phyloP scores from a whole-genome alignment of 2,888 invertebrate species.

The Agonum fuliginosum region DNA sequence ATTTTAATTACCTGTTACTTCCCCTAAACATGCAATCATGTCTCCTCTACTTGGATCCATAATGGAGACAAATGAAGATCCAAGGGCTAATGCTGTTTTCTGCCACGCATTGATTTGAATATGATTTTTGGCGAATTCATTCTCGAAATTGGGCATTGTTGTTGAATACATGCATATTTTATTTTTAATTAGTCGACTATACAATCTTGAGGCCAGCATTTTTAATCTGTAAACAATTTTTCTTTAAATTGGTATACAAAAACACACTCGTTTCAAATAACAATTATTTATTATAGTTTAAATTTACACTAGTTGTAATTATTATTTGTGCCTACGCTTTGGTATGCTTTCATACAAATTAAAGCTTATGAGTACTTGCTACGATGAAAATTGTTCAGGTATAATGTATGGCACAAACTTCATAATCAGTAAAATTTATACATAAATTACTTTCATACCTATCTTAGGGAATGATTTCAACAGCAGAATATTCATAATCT shows the following conservation, averaged over 20 bases:
- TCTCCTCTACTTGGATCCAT: constrained; percentile 89
- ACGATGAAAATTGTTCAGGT: constrained; percentile 13
- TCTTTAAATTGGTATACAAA: not conserved
- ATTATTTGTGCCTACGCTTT: constrained; percentile 51
- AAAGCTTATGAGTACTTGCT: constrained; percentile 34
- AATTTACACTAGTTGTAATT: constrained; percentile 45
- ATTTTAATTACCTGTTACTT: constrained; percentile 82
- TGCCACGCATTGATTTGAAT: constrained; percentile 83
- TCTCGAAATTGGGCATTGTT: constrained; percentile 66
- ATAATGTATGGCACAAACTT: constrained; percentile 43
- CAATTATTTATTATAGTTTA: constrained; percentile 46
- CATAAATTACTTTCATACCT: constrained; percentile 4
- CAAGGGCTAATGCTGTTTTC: constrained; percentile 84
- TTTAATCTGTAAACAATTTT: constrained; percentile 33
- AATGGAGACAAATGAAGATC: constrained; percentile 90
- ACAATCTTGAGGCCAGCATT: constrained; percentile 2
- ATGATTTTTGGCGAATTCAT: constrained; percentile 79
- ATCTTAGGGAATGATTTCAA: no score
- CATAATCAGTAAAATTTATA: not conserved
- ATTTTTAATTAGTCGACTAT: not conserved
- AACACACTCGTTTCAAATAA: constrained; percentile 1
- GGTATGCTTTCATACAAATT: constrained; percentile 52
- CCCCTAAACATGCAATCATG: constrained; percentile 96
- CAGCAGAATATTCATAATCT: no score
- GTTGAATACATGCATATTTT: constrained; percentile 6